Conservation (phyloP, 1,140 invertebrate genomes). For the Lethrus apterus region DNA sequence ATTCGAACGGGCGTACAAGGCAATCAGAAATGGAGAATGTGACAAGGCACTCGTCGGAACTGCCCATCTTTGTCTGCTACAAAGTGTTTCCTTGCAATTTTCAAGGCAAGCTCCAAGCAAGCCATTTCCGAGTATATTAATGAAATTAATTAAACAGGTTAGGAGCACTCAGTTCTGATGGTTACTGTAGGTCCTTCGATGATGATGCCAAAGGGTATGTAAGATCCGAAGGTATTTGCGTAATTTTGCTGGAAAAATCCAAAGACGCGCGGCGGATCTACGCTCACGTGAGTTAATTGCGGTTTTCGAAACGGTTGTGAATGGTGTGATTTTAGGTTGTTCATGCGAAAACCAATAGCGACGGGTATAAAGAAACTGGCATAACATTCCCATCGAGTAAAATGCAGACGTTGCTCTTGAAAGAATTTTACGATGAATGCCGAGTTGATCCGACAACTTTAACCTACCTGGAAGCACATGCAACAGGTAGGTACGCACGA, state of each 20-base stretch:
- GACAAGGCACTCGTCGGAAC: conserved; percentile 85
- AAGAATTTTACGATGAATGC: conserved; percentile 83
- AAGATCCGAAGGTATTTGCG: conserved; percentile 70
- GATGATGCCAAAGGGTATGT: conserved; percentile 68
- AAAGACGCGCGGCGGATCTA: conserved; percentile 72
- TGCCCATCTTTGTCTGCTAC: conserved; percentile 74
- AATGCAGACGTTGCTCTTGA: conserved; percentile 69
- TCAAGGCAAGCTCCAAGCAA: conserved; percentile 45
- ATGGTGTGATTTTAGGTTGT: too few species aligned
- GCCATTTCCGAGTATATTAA: too few species aligned
- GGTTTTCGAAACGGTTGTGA: too few species aligned
- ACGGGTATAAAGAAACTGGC: conserved; percentile 68
- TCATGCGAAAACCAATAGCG: conserved; percentile 66
- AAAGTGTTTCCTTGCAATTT: conserved; percentile 79
- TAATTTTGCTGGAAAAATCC: conserved; percentile 74
- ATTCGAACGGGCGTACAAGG: conserved; percentile 73
- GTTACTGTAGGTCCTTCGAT: conserved; percentile 87
- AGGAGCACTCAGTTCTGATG: conserved; percentile 79
- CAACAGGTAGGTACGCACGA: conserved; percentile 67
- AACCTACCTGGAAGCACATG: conserved; percentile 86
- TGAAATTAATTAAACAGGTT: conserved; percentile 50
- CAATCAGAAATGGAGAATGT: conserved; percentile 68
- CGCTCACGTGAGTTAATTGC: too few species aligned
- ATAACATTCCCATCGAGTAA: conserved; percentile 87
- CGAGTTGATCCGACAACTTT: conserved; percentile 62